phyloP scores from a whole-genome alignment of 2,797 vertebrate species.

The Helarctos malayanus region DNA sequence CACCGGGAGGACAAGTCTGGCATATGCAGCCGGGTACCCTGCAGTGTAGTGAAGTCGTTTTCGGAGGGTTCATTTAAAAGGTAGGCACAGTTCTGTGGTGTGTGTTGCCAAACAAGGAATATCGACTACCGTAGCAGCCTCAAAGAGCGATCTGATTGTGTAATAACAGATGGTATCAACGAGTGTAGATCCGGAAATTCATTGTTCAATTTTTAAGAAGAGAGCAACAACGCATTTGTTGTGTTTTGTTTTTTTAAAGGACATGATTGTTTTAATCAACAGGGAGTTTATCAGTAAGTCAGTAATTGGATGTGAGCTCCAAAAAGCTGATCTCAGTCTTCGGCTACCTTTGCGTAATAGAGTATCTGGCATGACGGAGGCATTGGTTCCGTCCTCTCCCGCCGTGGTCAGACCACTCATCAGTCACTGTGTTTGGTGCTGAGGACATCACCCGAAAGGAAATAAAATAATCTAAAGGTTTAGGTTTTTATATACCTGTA shows the following conservation, averaged over 20 bases:
- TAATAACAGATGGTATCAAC: background rate
- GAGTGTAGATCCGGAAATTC: background rate
- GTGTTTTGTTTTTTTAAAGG: slow-evolving; percentile 3
- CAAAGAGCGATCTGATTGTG: background rate
- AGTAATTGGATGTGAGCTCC: background rate
- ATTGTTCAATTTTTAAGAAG: background rate
- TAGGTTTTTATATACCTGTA: background rate
- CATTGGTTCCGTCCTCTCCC: background rate
- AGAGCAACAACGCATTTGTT: background rate
- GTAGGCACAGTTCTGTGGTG: background rate
- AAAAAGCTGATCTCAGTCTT: background rate
- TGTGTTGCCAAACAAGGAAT: background rate
- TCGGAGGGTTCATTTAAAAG: background rate
- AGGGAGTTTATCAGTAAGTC: background rate
- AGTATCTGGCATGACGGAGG: background rate
- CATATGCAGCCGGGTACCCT: background rate
- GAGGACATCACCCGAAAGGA: background rate
- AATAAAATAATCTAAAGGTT: background rate
- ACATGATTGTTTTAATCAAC: background rate
- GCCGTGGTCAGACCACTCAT: background rate
- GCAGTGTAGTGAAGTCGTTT: fast-evolving
- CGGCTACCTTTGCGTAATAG: background rate
- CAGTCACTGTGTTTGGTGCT: background rate
- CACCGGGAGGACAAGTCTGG: background rate
- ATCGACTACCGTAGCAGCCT: background rate